Evolutionary conservation across 2,797 vertebrate genomes (phyloP).

Genomic region (Sebastes diploproa): DNA sequence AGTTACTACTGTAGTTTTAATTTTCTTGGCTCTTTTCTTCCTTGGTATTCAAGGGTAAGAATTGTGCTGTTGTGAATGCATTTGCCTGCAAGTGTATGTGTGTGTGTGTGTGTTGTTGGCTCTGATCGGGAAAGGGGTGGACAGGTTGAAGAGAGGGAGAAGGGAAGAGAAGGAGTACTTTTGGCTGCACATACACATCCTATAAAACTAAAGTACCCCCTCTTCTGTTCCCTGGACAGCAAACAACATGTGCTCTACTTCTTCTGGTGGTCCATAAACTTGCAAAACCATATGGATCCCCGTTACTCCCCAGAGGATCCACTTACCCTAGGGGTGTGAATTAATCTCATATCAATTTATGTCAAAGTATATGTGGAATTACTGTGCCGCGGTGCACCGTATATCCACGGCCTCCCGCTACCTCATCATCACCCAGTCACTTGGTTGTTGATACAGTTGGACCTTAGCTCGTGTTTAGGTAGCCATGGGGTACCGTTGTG

Average conservation of each 20-base stretch:
- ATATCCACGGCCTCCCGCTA: slow-evolving; percentile 14
- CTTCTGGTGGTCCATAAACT: slow-evolving; percentile 35
- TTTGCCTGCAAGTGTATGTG: background rate
- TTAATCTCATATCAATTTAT: slow-evolving; percentile 23
- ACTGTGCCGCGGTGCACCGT: background rate
- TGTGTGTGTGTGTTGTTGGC: slow-evolving; percentile 41
- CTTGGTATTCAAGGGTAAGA: slow-evolving; percentile 9
- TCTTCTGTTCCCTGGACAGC: slow-evolving; percentile 46
- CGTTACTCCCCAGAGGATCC: slow-evolving; percentile 8
- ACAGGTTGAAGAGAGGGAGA: slow-evolving; percentile 60
- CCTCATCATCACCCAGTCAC: slow-evolving; percentile 54
- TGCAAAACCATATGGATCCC: slow-evolving; percentile 38
- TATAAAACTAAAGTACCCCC: slow-evolving; percentile 65
- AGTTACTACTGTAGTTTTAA: slow-evolving; percentile 13
- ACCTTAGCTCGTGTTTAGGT: slow-evolving; percentile 73
- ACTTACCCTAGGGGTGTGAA: slow-evolving; percentile 7
- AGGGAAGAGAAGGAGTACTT: slow-evolving; percentile 52
- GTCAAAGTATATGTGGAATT: slow-evolving; percentile 10
- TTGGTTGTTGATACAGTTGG: slow-evolving; percentile 79
- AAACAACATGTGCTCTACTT: slow-evolving; percentile 58
- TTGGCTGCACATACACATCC: slow-evolving; percentile 66
- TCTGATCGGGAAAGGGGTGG: slow-evolving; percentile 50
- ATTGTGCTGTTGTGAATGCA: slow-evolving; percentile 15
- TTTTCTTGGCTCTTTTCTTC: slow-evolving; percentile 25
- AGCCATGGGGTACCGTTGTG: slow-evolving; percentile 75